phyloP scores from a whole-genome alignment of 2,888 invertebrate species.

The Nomada ruficornis region DNA sequence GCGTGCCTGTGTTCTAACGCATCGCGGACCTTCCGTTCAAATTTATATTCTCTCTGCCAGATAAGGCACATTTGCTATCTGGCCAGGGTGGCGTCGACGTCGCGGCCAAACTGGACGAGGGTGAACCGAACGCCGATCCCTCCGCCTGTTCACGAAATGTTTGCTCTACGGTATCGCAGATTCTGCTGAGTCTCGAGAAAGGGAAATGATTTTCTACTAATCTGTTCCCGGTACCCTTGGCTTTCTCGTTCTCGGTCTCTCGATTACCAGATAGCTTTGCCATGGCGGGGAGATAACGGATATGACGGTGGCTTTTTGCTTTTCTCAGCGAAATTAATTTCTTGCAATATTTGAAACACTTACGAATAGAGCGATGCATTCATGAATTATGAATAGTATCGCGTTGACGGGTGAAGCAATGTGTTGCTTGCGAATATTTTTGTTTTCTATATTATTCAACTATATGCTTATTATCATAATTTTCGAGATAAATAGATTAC shows the following conservation, averaged over 20 bases:
- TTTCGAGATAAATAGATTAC: no score
- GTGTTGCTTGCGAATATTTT: no score
- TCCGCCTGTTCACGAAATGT: conserved; percentile 59
- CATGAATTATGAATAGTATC: neutral
- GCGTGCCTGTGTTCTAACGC: conserved; percentile 63
- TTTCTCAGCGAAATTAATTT: neutral
- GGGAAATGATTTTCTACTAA: conserved; percentile 70
- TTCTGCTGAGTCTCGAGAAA: conserved; percentile 69
- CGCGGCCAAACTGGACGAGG: conserved; percentile 59
- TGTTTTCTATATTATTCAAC: neutral
- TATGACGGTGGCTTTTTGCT: conserved; percentile 1
- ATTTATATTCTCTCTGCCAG: conserved; percentile 75
- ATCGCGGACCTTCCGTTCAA: conserved; percentile 69
- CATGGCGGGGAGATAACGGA: conserved; percentile 33
- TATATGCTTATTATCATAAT: no score
- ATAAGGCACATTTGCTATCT: conserved; percentile 75
- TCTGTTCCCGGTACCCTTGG: conserved; percentile 42
- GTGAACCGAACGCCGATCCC: conserved; percentile 32
- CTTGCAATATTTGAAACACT: neutral
- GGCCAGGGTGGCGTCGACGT: conserved; percentile 55
- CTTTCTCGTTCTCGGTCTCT: neutral
- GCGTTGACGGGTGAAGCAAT: no score
- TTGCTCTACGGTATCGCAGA: conserved; percentile 68
- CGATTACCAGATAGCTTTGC: conserved; percentile 42
- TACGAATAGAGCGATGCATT: neutral